Evolutionary conservation across 1,140 invertebrate species (phyloP).

Genomic region (Lineus longissimus): DNA sequence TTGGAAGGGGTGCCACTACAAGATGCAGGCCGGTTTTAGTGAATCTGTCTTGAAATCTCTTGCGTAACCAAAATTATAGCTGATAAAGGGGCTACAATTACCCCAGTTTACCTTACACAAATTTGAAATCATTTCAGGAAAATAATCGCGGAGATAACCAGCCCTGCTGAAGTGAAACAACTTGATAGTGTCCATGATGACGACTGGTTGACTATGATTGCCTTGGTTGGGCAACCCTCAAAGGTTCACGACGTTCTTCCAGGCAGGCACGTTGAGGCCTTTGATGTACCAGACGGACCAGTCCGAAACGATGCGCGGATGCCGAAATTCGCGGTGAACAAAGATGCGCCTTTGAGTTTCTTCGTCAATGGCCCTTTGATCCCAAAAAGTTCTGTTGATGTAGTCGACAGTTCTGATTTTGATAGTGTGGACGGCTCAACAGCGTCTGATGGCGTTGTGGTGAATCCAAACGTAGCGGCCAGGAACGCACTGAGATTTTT

Average conservation of each 20-base stretch:
- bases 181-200: neutral
- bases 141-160: neutral
- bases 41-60: too few species aligned
- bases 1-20: too few species aligned
- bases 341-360: neutral
- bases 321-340: neutral
- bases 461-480: neutral
- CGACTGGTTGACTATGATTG: slow-evolving; percentile 2
- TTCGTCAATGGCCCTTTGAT: neutral
- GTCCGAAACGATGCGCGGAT: neutral
- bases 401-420: neutral
- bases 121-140: slow-evolving; percentile 3
- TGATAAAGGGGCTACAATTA: too few species aligned
- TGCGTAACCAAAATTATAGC: too few species aligned
- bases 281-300: neutral
- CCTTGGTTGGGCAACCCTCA: neutral
- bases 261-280: neutral
- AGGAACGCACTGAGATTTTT: neutral
- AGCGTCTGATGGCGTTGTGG: neutral
- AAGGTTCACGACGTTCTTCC: neutral
- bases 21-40: too few species aligned
- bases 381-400: too few species aligned
- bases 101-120: too few species aligned
- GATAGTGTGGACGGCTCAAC: neutral
- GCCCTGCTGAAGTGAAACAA: neutral